Percentiles rank a stretch among this genome's conserved stretches.
phyloP scores from a whole-genome alignment of 2,888 invertebrate genomes.

The Mystacides longicornis region DNA sequence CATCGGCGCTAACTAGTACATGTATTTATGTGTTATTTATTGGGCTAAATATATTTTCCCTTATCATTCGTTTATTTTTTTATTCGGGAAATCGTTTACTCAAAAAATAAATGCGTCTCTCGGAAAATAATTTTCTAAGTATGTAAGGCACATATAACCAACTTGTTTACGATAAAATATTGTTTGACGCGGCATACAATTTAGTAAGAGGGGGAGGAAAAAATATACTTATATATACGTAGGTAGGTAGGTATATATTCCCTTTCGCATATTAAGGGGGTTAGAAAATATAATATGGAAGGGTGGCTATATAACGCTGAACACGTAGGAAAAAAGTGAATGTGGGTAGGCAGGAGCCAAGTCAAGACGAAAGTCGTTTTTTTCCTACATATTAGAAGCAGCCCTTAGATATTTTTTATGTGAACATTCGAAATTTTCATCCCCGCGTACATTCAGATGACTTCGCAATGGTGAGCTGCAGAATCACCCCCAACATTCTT shows the following conservation, averaged over 20 bases:
- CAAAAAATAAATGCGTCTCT: constrained; percentile 21
- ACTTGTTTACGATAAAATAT: constrained; percentile 27
- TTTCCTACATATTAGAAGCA: not conserved
- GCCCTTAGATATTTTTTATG: not conserved
- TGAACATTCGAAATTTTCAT: not conserved
- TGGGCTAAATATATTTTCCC: not conserved
- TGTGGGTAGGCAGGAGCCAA: too few species aligned
- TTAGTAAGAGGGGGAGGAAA: constrained; percentile 18
- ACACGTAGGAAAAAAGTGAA: constrained; percentile 1
- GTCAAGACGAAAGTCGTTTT: not conserved
- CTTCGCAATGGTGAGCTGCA: not conserved
- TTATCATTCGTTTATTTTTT: not conserved
- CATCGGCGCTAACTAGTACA: too few species aligned
- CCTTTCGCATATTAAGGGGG: constrained; percentile 2
- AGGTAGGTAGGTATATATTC: not conserved
- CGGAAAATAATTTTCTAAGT: constrained; percentile 10
- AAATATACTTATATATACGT: not conserved
- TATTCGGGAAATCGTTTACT: constrained; percentile 9
- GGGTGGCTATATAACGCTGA: not conserved
- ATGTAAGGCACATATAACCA: constrained; percentile 25
- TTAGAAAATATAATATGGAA: not conserved
- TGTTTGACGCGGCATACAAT: constrained; percentile 25
- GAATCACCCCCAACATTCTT: not conserved
- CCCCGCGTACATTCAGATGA: not conserved
- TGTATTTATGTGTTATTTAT: too few species aligned